Evolutionary conservation across 2,888 invertebrate species (phyloP).

Genomic region (Automeris io): DNA sequence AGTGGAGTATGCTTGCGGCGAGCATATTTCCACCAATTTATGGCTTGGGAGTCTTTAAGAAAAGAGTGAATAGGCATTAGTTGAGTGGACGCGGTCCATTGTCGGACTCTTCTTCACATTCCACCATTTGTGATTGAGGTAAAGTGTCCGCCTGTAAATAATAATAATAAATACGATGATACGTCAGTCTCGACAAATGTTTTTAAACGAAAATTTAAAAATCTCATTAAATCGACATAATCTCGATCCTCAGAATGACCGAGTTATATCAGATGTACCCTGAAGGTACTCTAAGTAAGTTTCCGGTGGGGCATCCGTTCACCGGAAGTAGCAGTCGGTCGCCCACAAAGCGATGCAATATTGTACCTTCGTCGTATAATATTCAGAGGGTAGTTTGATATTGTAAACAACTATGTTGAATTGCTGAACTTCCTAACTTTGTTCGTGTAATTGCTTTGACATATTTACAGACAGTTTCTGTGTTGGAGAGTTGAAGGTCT

Average conservation of each 20-base stretch:
- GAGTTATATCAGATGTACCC: background rate
- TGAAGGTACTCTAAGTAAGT: constrained; percentile 13
- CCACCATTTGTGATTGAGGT: too few species aligned
- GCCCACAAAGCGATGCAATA: constrained; percentile 12
- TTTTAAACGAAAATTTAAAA: background rate
- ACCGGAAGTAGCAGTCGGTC: constrained; percentile 14
- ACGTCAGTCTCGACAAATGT: too few species aligned
- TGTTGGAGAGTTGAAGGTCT: too few species aligned
- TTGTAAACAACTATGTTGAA: background rate
- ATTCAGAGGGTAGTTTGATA: background rate
- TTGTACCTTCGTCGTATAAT: constrained; percentile 4
- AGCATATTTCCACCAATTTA: too few species aligned
- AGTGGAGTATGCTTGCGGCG: too few species aligned
- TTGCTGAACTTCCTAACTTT: background rate
- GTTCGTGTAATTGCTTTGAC: constrained; percentile 3
- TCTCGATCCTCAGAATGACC: background rate
- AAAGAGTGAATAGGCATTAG: too few species aligned
- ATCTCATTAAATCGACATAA: background rate
- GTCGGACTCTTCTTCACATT: too few species aligned
- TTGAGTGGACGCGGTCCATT: too few species aligned
- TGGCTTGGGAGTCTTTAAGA: too few species aligned
- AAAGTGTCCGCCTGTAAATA: too few species aligned
- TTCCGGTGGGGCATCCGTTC: constrained; percentile 14
- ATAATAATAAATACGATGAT: too few species aligned
- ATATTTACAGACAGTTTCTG: too few species aligned